Evolutionary conservation across 2,797 vertebrate genomes (phyloP), one percentile per base, ranked within the genome.

Genomic region (Notamacropus eugenii): DNA sequence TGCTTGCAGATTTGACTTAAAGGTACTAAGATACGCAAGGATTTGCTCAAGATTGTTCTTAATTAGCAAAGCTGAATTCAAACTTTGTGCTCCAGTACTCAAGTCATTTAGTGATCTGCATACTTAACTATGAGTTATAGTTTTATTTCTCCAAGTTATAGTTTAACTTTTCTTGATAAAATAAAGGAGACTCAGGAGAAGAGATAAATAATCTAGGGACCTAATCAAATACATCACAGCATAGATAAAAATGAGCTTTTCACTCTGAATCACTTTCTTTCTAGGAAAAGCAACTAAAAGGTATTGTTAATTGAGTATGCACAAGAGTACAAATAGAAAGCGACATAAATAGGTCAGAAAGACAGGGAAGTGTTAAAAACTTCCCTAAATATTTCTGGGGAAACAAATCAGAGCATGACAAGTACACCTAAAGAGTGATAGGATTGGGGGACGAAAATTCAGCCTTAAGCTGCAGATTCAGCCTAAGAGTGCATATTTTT

Each of bases 371-470:
- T n/a, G 4, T 50, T 93, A 52, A 34, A 31, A 54, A 16, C 91
- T 52, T 54, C 14, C 8, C 28, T 59, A 93, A 46, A 82, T 52
- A 55, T 92, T 62, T 74, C 93, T 28, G 94, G 62, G 59, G 92
- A 96, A 96, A 95, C 14, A 95, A 0, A 58, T 67, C 31, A 91
- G 46, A 90, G 54, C 4, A 19, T 27, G 40, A 50, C 29, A 29
- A 67, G 24, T 54, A 5, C 40, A 94, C 40, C 55, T 74, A 46
- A 96, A 92, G 50, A n/a, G 40, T 94, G 94, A 92, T 93, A 93
- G 50, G 82, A n/a, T 94, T 94, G 93, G 93, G 95, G 97, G 95
- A 97, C n/a, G 90, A 93, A 96, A 54, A 52, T 52, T 52, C 52
- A 52, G 52, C 6, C 52, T 52, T 52, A 52, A n/a, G n/a, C 5